These are phyloP conservation scores for Cacoxenus indagator DNA, from an alignment of 2,888 invertebrate species.

Conservation along the genomic window DNA sequence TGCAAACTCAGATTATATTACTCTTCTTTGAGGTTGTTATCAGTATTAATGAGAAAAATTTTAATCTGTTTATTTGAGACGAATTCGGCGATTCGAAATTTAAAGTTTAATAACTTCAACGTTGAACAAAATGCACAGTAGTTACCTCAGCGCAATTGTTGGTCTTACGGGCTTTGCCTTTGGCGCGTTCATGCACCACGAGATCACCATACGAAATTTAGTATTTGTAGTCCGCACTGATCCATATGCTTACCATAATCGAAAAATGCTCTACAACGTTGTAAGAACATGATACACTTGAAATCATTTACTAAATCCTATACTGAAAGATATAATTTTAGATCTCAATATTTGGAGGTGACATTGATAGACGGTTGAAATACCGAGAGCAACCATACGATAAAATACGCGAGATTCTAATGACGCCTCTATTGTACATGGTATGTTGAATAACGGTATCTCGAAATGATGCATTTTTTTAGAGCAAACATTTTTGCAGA, in stretches of 20 bases:
- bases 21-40: not conserved
- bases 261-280: constrained; percentile 44
- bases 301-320: not conserved
- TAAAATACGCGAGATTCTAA: constrained; percentile 35
- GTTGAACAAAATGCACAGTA: not conserved
- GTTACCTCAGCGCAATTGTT: not conserved
- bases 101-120: not conserved
- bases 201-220: constrained; percentile 38
- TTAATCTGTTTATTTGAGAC: not conserved
- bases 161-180: constrained; percentile 46
- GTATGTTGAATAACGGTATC: not conserved
- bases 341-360: constrained; percentile 43
- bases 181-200: constrained; percentile 48
- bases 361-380: constrained; percentile 42
- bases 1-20: too few relatives aligned
- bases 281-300: constrained; percentile 32
- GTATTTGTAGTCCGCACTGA: constrained; percentile 38
- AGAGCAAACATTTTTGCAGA: not conserved
- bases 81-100: too few relatives aligned
- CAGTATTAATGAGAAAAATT: not conserved
- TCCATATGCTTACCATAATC: constrained; percentile 47
- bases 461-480: not conserved
- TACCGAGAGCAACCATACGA: constrained; percentile 25
- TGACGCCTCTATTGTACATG: constrained; percentile 36
- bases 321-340: constrained; percentile 12